Conservation (phyloP, 2,888 invertebrate genomes). For the Latrodectus hesperus region DNA sequence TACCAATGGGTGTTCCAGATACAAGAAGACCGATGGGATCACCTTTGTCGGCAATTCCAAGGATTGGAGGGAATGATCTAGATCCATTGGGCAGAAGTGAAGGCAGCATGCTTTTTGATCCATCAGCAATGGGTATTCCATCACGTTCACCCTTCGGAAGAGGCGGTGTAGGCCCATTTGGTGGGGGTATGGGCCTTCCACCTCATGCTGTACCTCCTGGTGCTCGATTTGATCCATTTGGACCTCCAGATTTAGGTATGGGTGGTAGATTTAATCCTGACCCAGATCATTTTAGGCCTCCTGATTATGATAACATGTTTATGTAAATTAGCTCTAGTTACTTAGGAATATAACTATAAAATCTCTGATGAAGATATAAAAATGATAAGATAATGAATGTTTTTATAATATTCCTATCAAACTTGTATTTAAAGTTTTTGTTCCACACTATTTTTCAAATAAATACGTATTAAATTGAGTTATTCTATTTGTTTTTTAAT, state of each 20-base stretch:
- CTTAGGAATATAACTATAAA: too few species aligned
- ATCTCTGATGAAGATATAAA: too few species aligned
- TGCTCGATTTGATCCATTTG: conserved; percentile 32
- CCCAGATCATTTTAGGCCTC: conserved; percentile 33
- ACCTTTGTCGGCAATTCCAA: neutral
- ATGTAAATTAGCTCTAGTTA: neutral
- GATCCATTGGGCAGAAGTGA: conserved; percentile 18
- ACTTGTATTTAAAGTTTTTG: too few species aligned
- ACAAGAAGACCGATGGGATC: neutral
- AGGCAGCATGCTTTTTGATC: conserved; percentile 34
- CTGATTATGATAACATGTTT: conserved; percentile 23
- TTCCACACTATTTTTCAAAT: too few species aligned
- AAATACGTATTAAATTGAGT: too few species aligned
- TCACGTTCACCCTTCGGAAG: neutral
- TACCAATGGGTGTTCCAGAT: neutral
- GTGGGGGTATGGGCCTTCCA: conserved; percentile 19
- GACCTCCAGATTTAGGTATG: neutral
- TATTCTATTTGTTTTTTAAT: too few species aligned
- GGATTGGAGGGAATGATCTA: conserved; percentile 12
- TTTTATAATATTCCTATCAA: too few species aligned
- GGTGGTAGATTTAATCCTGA: neutral
- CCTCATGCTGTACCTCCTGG: conserved; percentile 34
- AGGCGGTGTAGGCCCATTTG: neutral
- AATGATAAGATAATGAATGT: too few species aligned
- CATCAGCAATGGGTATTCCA: conserved; percentile 14